Evolutionary conservation across 2,888 invertebrate species (phyloP), one percentile per base, ranked within the genome.

Genomic region (Mechanitis messenoides): DNA sequence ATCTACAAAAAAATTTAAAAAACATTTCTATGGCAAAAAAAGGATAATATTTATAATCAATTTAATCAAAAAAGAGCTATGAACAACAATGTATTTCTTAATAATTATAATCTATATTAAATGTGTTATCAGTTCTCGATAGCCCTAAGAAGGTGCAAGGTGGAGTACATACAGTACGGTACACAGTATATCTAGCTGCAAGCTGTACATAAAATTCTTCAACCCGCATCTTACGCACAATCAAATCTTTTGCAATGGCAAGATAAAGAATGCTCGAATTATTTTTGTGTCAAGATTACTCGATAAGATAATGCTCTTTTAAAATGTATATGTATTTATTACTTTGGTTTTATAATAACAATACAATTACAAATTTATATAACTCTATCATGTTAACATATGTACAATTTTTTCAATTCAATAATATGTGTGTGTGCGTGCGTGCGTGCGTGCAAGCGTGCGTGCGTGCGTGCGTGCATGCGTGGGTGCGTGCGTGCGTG

Each of bases 141-240:
- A 63, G 55, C 60, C 60, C 50, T 60, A 50, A 55, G 45, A 47
- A 55, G 33, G 6, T 53, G 46, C 57, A 53, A 42, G 45, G 38
- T 55, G 38, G 53, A 62, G 33, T 56, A 63, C 42, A 59, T 50
- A 53, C 56, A 33, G 55, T 59, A 57, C 46, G 47, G 59, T 62
- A 56, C 38, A 56, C n/a, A 55, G 38, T 53, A 56, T 46, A 12
- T 38, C 12, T 28, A 31, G 45, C 46, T 54, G 33, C 45, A 12
- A 45, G 55, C 55, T 55, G 11, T 7, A 9, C 9, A 42, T 42
- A 53, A 55, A 45, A 55, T 56, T 53, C 58, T 60, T 61, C 46
- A 58, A 61, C 63, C 60, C 56, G 42, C 53, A 53, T 46, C 46
- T 50, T 61, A 60, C 60, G 56, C 56, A 60, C 47, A 64, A 59